A percentile compares a stretch with the other conserved stretches of the same genome.
Evolutionary conservation across 2,797 vertebrate species (phyloP).

Genomic region (Sebastolobus alascanus): DNA sequence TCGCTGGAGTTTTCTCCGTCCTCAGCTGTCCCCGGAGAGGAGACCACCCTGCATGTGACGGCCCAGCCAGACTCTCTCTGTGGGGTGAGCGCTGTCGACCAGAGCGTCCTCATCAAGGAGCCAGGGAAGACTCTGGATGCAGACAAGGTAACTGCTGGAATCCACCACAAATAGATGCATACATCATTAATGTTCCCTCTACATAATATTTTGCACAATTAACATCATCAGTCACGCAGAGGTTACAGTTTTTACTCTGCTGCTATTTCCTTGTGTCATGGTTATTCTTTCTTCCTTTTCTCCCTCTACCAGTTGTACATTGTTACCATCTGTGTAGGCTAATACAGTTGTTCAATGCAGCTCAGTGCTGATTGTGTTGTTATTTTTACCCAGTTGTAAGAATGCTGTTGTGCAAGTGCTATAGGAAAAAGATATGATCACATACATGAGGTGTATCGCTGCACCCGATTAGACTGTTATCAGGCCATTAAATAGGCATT

Average conservation of each 20-base stretch:
- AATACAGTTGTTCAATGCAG: no score
- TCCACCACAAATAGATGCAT: background rate
- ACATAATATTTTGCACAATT: background rate
- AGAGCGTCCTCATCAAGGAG: conserved; percentile 87
- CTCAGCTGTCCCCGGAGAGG: conserved; percentile 83
- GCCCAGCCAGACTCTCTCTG: conserved; percentile 87
- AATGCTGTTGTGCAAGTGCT: background rate
- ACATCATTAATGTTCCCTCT: no score
- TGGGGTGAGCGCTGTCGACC: conserved; percentile 87
- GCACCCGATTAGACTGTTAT: no score
- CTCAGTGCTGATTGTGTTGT: no score
- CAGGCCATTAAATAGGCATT: no score
- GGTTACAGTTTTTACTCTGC: background rate
- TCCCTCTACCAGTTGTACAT: background rate
- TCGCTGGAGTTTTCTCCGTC: conserved; percentile 79
- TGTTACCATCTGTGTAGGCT: no score
- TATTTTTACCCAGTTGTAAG: no score
- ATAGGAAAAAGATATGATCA: background rate
- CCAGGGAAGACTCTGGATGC: conserved; percentile 80
- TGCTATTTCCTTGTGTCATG: background rate
- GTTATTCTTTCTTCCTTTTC: background rate
- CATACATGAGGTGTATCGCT: background rate
- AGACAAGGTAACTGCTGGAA: conserved; percentile 72
- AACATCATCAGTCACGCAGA: background rate
- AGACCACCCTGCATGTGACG: conserved; percentile 70